Base-by-base conservation (phyloP, 2,888 invertebrate species). In the Mythimna vitellina region DNA sequence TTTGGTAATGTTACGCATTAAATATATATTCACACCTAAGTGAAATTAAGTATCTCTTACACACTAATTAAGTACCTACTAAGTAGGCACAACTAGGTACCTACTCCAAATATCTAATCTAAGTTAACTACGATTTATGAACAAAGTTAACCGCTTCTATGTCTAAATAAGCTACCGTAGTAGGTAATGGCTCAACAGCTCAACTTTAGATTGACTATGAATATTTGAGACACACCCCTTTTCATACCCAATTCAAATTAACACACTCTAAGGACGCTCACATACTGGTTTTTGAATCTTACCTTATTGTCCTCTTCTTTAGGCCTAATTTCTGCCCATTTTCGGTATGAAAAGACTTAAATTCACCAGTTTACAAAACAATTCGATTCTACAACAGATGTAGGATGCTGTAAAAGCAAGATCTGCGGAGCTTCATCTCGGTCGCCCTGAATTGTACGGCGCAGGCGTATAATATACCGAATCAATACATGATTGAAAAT, bases 341-440 rank as follows among this genome's bases (percentile, higher is more conserved):
- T 73, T 72, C 62, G 64, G 25, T 51, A 57, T 61, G 49, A 58
- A 12, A 57, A 29, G 38, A n/a, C 20, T 53, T 72, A 35, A 60
- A 71, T 70, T 58, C 69, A 73, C 38, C 56, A 67, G 60, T 32
- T 42, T 69, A 49, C 60, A 76, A 73, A 80, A 79, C 73, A 77
- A 76, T 88, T 89, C 88, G 83, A 81, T 86, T 75, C 88, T 87
- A 86, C 76, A 83, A 88, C 87, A 91, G 90, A 89, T 88, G 89
- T 81, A 65, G 89, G 94, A 94, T 91, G 93, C 93, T 96, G 93
- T 72, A 76, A 76, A 72, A 70, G 76, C 57, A 81, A 87, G 78
- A 76, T 84, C 91, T 91, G 91, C 91, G 92, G 90, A 91, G 92
- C 86, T 83, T 84, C 81, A 88, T 93, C 94, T 89, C 38, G 57